Evolutionary conservation across 1,140 invertebrate species (phyloP), one percentile per base, ranked within the genome.

Genomic region (Oedothorax gibbosus): DNA sequence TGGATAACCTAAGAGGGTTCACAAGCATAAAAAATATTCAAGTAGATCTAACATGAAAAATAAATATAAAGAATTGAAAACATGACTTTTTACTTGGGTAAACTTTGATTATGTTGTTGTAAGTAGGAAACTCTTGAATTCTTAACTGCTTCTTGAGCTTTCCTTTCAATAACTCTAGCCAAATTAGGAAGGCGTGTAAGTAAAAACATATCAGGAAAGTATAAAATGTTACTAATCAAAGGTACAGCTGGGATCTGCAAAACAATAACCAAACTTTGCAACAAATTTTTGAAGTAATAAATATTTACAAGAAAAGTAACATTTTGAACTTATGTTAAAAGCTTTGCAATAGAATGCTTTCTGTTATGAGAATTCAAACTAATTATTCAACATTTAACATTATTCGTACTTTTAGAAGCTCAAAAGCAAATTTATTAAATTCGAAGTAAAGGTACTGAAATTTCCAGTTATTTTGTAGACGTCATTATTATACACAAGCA

Each of bases 191-290:
- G 88, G 90, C 93, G 92, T 87, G 91, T 91, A 56, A 92, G 80
- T 15, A 96, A 90, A 90, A 96, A 96, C 79, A 88, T 85, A 89
- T 94, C 95, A 8, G 96, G 94, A 88, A 94, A 93, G 95, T 95
- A 97, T 54, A 96, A 88, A 20, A 94, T 91, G 89, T 94, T 94
- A 2, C 95, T 95, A 72, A 93, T 91, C 7, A 97, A 89, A 75
- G 93, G 93, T 35, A 96, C 93, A 66, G 93, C 94, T 75, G 94
- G 94, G 73, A 94, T 86, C 90, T 91, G 87, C 87, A 69, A 75
- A 86, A 88, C 49, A 84, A 76, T 72, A 71, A 87, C 88, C 94
- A 93, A 91, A 95, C 96, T 89, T 93, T 94, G 89, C 95, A 93
- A 0, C 93, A 62, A 62, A 18, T 18, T 64, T 83, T 35, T 77